Evolutionary conservation across 1,140 invertebrate genomes (phyloP).

Genomic region (Drosophila mayri): DNA sequence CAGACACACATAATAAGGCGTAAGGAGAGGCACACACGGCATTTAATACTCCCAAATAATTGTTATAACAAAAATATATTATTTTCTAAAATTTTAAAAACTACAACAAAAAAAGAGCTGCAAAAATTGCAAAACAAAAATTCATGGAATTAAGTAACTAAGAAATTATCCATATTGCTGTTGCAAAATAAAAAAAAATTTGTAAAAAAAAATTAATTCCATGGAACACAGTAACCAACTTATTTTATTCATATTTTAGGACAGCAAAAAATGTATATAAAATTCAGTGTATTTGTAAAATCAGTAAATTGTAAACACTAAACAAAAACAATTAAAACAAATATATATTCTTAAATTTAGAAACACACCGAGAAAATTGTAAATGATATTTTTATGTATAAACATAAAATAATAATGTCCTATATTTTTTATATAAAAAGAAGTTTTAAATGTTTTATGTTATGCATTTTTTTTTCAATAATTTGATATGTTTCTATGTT

Average conservation of each 20-base stretch:
- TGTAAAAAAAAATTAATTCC: neutral
- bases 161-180: too few relatives aligned
- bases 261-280: neutral
- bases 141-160: too few relatives aligned
- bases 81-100: neutral
- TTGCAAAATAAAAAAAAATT: neutral
- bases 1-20: neutral
- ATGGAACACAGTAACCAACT: neutral
- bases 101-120: neutral
- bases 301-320: too few relatives aligned
- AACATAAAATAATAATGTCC: neutral
- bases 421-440: neutral
- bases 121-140: too few relatives aligned
- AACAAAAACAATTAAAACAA: too few relatives aligned
- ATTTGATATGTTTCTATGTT: too few relatives aligned
- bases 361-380: neutral
- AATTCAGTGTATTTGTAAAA: too few relatives aligned
- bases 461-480: too few relatives aligned
- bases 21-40: neutral
- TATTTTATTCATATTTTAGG: neutral
- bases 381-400: neutral
- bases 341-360: too few relatives aligned
- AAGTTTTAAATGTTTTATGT: too few relatives aligned
- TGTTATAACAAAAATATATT: neutral
- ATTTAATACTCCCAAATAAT: neutral